These are phyloP conservation scores for human DNA, from an alignment of 2,113 vertebrate species.

Conservation along the genomic window DNA sequence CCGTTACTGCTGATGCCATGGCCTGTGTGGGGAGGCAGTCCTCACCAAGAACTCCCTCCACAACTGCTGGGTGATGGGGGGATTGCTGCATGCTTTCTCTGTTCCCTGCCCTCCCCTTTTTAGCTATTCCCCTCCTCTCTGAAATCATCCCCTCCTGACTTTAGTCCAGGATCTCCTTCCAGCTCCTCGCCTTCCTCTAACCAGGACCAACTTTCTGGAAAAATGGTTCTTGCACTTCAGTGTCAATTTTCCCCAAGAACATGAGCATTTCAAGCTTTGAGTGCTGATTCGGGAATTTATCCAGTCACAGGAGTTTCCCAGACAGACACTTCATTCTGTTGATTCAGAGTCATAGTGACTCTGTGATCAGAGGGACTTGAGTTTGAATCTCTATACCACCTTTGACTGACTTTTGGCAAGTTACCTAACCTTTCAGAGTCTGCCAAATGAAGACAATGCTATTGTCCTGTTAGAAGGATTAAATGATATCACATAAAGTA, in stretches of 20 bases:
- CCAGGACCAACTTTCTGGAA: neutral
- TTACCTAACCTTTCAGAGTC: neutral
- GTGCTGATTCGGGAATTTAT: neutral
- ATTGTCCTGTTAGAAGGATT: neutral
- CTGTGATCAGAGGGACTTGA: neutral
- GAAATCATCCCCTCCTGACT: neutral
- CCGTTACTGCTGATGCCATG: accelerated
- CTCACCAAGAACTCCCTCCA: neutral
- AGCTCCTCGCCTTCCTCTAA: neutral
- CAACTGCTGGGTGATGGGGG: neutral
- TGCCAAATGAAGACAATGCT: neutral
- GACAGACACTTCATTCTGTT: neutral
- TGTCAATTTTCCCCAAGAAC: neutral
- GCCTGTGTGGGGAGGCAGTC: neutral
- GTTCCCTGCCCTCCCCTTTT: neutral
- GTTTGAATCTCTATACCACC: neutral
- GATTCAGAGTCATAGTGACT: neutral
- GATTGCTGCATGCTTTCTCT: too few relatives aligned
- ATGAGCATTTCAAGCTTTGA: neutral
- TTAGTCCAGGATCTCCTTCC: neutral
- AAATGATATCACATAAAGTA: neutral
- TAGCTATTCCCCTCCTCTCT: neutral
- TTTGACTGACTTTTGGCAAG: neutral
- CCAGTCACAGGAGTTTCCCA: neutral
- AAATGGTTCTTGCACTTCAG: neutral